Evolutionary conservation across 2,797 vertebrate species (phyloP), one percentile per base, ranked within the genome.

Genomic region (Mormyrus proboscirostris): DNA sequence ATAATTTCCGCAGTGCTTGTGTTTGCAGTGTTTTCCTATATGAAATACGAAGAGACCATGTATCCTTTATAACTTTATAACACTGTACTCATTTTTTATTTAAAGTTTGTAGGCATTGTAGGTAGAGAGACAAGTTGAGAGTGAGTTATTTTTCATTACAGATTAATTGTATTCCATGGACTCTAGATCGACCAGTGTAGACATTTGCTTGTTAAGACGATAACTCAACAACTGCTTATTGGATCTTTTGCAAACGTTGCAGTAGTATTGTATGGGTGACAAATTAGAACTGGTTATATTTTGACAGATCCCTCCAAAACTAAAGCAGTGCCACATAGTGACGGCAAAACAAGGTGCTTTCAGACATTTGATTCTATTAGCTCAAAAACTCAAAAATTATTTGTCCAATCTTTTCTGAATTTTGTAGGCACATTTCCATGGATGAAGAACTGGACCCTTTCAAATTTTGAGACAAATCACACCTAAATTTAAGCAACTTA

Each of bases 71-170:
- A 89, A 89, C 38, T 49, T 44, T 59, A 59, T 59, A 49, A 89
- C 7, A 25, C 86, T 33, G 65, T 41, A 29, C 29, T 73, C 25
- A 59, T 33, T 22, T 79, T 47, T 87, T 79, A 53, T 89, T 59
- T 87, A n/a, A 88, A 89, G 85, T 89, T 51, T 89, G 50, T 62
- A 89, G 82, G 57, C 51, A 89, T 82, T 89, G 85, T 88, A 10
- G 51, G 22, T 83, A 82, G 4, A 62, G 51, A 59, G 62, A 88
- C 53, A 88, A 29, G 89, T 38, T 85, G 22, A 86, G 22, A 59
- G n/a, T 59, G 6, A 59, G n/a, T 59, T 22, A 59, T 22, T 59
- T 22, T 59, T 22, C 57, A 59, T 59, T 59, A 8, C 7, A 59
- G 7, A 22, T 59, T 59, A 9, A 59, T 59, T 22, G 57, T 22